Base-by-base conservation (phyloP, 2,113 vertebrate genomes). In the Herpetotheres cachinnans region DNA sequence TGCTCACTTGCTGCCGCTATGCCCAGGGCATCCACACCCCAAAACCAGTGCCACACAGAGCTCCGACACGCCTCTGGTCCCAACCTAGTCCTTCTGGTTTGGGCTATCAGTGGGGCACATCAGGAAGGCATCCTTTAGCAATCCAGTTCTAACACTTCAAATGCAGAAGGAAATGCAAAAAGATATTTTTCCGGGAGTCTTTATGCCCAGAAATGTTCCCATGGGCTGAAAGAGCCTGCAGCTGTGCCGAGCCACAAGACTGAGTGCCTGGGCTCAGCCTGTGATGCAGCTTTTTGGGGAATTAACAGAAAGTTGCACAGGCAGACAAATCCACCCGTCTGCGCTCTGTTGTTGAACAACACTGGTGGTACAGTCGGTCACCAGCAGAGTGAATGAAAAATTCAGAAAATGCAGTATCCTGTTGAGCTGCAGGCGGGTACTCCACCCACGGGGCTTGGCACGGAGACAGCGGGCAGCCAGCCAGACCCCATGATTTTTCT, bases 241-340 rank as follows among this genome's bases (percentile, higher is more conserved):
- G 54, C 19, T 2, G 0, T n/a, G 49, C 26, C 1, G 2, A 82
- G 27, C 38, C 2, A 1, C 40, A 52, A 66, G 36, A 36, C 11
- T 3, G 16, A 78, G 47, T 0, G 0, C 19, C 21, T 3, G 29
- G 6, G 20, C 44, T 78, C 44, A 50, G 25, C 11, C 27, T 1
- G 0, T 24, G 32, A 17, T 36, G 2, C 0, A 0, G 26, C 29
- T n/a, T 58, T n/a, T 24, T 10, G 27, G 27, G 38, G 38, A 27
- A 26, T 10, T 16, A 40, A 6, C 27, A 66, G 32, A 30, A 38
- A 63, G 32, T 10, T 71, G 3, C 29, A 2, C 12, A 8, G 55
- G 32, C 34, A 78, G 56, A 10, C 3, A 62, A 38, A 65, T 7
- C 30, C 54, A 13, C 5, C 29, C 24, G 3, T 21, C 13, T 3